These are phyloP conservation scores for Fissipunctia ypsillon DNA, from an alignment of 2,888 invertebrate genomes.

Conservation along the genomic window DNA sequence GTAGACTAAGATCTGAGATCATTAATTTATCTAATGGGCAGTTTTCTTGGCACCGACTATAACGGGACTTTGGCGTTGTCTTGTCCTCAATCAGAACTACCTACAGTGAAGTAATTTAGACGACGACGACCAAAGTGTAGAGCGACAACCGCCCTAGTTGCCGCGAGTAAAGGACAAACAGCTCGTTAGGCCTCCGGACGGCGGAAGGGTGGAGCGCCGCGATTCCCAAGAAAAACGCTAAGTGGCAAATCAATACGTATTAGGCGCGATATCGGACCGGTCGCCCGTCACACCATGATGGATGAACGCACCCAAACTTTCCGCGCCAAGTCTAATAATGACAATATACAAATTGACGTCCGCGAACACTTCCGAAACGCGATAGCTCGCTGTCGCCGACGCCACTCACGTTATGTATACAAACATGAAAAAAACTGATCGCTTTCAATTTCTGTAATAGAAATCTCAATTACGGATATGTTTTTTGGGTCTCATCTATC, in stretches of 20 bases:
- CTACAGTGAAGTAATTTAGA: constrained; percentile 55
- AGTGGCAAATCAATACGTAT: constrained; percentile 91
- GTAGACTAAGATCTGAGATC: not conserved
- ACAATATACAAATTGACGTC: constrained; percentile 91
- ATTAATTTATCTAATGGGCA: constrained; percentile 30
- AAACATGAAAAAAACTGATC: constrained; percentile 86
- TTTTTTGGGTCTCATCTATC: constrained; percentile 89
- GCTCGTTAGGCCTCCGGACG: constrained; percentile 87
- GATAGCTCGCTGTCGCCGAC: constrained; percentile 80
- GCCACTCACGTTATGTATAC: constrained; percentile 89
- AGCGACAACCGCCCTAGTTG: constrained; percentile 79
- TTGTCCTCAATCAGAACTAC: constrained; percentile 56
- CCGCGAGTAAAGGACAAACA: constrained; percentile 89
- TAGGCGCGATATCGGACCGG: constrained; percentile 90
- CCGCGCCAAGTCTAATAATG: constrained; percentile 89
- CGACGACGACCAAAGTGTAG: constrained; percentile 61
- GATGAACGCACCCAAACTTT: constrained; percentile 89
- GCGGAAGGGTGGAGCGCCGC: constrained; percentile 89
- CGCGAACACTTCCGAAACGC: constrained; percentile 88
- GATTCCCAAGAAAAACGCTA: constrained; percentile 90
- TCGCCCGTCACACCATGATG: constrained; percentile 89
- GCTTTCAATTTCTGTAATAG: constrained; percentile 89
- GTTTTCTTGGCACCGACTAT: constrained; percentile 32
- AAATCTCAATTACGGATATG: constrained; percentile 90
- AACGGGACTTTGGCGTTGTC: constrained; percentile 43